phyloP scores from a whole-genome alignment of 2,888 invertebrate species.

The Macaria notata region DNA sequence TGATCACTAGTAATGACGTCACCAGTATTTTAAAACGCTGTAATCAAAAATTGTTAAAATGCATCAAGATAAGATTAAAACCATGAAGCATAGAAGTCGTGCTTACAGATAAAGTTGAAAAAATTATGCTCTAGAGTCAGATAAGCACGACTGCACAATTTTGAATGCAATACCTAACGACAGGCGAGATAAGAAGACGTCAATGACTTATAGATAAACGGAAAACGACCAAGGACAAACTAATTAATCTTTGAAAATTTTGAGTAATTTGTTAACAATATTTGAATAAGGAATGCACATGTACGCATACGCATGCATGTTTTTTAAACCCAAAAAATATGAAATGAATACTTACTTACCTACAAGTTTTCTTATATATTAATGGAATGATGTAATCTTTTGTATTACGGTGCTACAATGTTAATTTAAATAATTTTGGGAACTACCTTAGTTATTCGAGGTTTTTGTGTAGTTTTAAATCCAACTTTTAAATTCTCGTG shows the following conservation, averaged over 20 bases:
- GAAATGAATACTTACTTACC: no score
- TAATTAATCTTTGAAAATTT: background rate
- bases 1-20: background rate
- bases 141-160: conserved; percentile 24
- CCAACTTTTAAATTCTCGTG: conserved; percentile 8
- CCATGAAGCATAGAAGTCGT: conserved; percentile 11
- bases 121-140: conserved; percentile 14
- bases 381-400: no score
- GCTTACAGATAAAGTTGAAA: conserved; percentile 18
- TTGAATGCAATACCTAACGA: conserved; percentile 13
- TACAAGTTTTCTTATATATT: no score
- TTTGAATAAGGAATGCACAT: no score
- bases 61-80: conserved; percentile 27
- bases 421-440: no score
- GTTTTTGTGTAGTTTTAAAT: background rate
- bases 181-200: conserved; percentile 22
- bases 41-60: conserved; percentile 16
- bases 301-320: no score
- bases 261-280: no score
- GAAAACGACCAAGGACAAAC: conserved; percentile 16
- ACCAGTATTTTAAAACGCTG: conserved; percentile 3
- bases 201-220: conserved; percentile 31
- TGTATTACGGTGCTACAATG: no score
- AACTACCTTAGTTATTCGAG: no score
- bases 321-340: no score